A percentile compares a stretch with the other conserved stretches of the same genome.
Evolutionary conservation across 2,888 invertebrate species (phyloP).

Genomic region (Epirrita christyi): DNA sequence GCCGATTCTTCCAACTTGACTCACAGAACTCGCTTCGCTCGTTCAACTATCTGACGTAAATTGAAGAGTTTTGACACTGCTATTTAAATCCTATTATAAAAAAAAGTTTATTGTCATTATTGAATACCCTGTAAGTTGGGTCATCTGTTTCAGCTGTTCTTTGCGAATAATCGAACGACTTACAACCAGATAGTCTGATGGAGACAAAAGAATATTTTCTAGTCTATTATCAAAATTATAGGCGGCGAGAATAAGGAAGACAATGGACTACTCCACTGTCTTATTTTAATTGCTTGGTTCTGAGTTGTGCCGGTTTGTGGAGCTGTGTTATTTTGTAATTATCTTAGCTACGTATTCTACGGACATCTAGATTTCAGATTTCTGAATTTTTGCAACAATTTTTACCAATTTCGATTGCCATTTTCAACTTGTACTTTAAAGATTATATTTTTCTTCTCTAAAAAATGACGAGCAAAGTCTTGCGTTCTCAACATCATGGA

Average conservation of each 20-base stretch:
- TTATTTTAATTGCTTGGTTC: constrained; percentile 76
- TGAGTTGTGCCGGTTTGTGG: constrained; percentile 69
- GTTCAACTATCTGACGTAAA: too few species aligned
- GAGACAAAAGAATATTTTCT: constrained; percentile 82
- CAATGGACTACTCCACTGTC: constrained; percentile 64
- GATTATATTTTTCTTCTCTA: too few species aligned
- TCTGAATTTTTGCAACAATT: too few species aligned
- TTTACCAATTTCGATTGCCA: too few species aligned
- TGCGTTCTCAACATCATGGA: too few species aligned
- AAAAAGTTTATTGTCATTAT: not conserved
- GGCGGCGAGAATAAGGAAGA: constrained; percentile 63
- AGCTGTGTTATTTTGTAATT: constrained; percentile 58
- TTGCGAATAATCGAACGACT: constrained; percentile 68
- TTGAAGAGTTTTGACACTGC: too few species aligned
- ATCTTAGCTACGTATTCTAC: constrained; percentile 30
- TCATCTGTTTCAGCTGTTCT: constrained; percentile 7
- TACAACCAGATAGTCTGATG: constrained; percentile 68
- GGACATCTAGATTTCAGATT: not conserved
- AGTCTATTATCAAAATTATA: constrained; percentile 83
- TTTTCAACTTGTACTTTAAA: too few species aligned
- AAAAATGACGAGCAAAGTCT: too few species aligned
- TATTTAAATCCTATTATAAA: too few species aligned
- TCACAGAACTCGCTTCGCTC: too few species aligned
- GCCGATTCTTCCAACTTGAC: too few species aligned
- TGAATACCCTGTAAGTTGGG: not conserved